phyloP scores from a whole-genome alignment of 2,888 invertebrate genomes.

The Heteromurus nitidus region DNA sequence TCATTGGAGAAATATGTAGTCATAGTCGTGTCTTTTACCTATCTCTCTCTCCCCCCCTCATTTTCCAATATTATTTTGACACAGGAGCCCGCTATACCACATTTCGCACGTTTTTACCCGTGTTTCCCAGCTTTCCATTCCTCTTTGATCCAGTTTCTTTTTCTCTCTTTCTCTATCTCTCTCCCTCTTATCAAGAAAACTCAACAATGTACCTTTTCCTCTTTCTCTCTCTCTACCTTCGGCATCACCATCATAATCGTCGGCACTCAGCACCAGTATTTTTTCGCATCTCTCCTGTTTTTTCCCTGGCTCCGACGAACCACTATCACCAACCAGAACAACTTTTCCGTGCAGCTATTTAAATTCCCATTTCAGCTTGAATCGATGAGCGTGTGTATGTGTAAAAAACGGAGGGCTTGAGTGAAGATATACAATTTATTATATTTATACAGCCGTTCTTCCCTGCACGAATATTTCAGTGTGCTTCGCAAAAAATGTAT shows the following conservation, averaged over 20 bases:
- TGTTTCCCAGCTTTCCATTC: not conserved
- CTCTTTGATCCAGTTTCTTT: conserved; percentile 25
- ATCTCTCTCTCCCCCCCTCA: not conserved
- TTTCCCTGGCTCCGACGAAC: no score
- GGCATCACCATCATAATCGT: not conserved
- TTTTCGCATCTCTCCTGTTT: not conserved
- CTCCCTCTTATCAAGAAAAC: no score
- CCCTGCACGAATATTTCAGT: no score
- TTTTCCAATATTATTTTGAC: not conserved
- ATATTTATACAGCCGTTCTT: no score
- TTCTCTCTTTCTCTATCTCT: not conserved
- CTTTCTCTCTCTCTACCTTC: not conserved
- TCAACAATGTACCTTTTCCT: not conserved
- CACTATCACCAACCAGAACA: no score
- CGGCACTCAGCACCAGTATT: not conserved
- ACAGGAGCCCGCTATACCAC: not conserved
- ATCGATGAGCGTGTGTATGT: no score
- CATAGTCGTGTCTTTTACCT: no score
- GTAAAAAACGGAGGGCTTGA: no score
- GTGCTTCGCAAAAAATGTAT: not conserved
- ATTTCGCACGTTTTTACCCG: not conserved
- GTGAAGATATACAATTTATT: no score
- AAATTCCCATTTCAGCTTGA: conserved; percentile 3
- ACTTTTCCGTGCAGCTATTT: conserved; percentile 3
- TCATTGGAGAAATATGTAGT: no score